Conservation (phyloP, 2,113 vertebrate genomes). For the Sinocyclocheilus anshuiensis region DNA sequence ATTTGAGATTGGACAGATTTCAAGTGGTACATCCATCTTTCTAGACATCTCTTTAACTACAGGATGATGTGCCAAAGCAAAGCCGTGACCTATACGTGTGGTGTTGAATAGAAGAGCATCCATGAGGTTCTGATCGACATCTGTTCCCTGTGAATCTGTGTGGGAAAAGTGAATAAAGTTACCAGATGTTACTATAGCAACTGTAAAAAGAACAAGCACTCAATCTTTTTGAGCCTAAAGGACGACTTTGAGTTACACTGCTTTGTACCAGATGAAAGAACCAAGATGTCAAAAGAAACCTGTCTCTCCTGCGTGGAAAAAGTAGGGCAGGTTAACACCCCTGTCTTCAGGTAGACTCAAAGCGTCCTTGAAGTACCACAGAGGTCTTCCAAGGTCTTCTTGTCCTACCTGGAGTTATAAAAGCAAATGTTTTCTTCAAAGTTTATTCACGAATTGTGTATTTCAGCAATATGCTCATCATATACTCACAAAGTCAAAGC, state of each 20-base stretch:
- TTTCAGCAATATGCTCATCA: constrained; percentile 9
- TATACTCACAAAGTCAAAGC: constrained; percentile 87
- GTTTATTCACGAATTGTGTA: background rate
- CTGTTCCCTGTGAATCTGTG: constrained; percentile 82
- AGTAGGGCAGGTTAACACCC: constrained; percentile 81
- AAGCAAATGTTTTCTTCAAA: background rate
- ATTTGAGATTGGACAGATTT: constrained; percentile 93
- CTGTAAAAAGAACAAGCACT: background rate
- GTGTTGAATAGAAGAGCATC: constrained; percentile 88
- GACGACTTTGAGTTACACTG: background rate
- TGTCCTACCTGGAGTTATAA: constrained; percentile 80
- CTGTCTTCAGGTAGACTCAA: constrained; percentile 75
- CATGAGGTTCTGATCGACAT: constrained; percentile 84
- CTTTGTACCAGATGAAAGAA: constrained; percentile 12
- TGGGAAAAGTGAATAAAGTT: background rate
- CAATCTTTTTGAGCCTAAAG: constrained; percentile 15
- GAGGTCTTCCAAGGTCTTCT: constrained; percentile 82
- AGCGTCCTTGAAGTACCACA: constrained; percentile 83
- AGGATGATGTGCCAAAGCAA: constrained; percentile 83
- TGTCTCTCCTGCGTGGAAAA: constrained; percentile 93
- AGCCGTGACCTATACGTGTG: constrained; percentile 87
- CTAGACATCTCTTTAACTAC: constrained; percentile 75
- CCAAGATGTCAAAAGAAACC: constrained; percentile 68
- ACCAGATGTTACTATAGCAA: background rate
- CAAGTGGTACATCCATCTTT: constrained; percentile 81